A percentile compares a stretch with the other conserved stretches of the same genome.
Conservation (phyloP, 2,113 vertebrate species). For the Chunga burmeisteri region DNA sequence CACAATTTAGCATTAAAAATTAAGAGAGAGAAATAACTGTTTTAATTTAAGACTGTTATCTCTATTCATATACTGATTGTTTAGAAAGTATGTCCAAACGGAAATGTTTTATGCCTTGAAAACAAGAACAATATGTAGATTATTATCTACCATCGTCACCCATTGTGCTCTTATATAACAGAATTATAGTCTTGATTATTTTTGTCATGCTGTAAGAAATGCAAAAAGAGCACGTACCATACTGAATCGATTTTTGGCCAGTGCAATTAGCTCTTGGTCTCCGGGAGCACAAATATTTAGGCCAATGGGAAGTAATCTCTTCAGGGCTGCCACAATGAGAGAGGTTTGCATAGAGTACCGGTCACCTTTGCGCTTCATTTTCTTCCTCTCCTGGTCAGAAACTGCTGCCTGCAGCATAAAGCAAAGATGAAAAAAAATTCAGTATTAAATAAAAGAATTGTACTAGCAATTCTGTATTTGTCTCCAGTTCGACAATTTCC, state of each 20-base stretch:
- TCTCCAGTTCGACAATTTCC: not conserved
- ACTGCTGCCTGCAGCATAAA: constrained; percentile 80
- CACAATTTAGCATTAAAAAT: not conserved
- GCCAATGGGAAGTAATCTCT: constrained; percentile 90
- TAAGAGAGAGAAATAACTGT: not conserved
- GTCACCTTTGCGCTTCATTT: constrained; percentile 91
- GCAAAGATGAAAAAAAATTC: not conserved
- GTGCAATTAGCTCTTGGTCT: constrained; percentile 91
- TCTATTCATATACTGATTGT: not conserved
- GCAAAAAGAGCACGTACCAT: constrained; percentile 73
- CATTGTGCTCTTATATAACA: not conserved
- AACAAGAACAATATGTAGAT: not conserved
- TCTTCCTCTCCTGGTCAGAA: constrained; percentile 95
- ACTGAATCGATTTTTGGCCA: constrained; percentile 90
- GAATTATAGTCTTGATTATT: not conserved
- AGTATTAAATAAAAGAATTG: not conserved
- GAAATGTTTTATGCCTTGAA: not conserved
- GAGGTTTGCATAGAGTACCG: constrained; percentile 93
- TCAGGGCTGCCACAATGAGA: constrained; percentile 91
- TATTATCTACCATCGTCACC: not conserved
- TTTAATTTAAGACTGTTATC: not conserved
- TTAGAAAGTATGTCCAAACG: not conserved
- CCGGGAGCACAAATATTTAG: constrained; percentile 94
- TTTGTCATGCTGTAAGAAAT: not conserved
- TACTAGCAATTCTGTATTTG: not conserved